phyloP scores from a whole-genome alignment of 1,140 invertebrate species.

The Drosophila arizonae region DNA sequence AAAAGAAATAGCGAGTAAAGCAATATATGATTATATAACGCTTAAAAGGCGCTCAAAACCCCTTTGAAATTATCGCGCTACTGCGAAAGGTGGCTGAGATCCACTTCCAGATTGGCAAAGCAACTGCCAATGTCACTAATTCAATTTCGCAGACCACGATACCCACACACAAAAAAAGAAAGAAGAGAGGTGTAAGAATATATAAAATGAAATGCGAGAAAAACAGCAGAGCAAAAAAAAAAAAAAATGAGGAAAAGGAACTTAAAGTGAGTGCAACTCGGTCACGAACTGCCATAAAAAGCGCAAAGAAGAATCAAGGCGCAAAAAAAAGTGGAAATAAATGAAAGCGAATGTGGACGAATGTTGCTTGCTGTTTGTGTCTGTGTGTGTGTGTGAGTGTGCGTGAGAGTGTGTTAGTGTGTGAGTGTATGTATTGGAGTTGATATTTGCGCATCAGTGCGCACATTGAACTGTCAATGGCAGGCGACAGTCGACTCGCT shows the following conservation, averaged over 20 bases:
- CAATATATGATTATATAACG: conserved; percentile 9
- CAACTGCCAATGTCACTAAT: conserved; percentile 74
- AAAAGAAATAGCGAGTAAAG: not conserved
- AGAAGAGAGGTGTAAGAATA: conserved; percentile 20
- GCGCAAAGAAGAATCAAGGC: conserved; percentile 54
- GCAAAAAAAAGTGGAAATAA: conserved; percentile 30
- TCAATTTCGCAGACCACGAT: conserved; percentile 63
- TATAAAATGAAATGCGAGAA: conserved; percentile 20
- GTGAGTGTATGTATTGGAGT: conserved; percentile 77
- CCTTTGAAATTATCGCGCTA: conserved; percentile 68
- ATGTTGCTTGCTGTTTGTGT: not conserved
- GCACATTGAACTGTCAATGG: conserved; percentile 80
- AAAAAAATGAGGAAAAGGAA: conserved; percentile 29
- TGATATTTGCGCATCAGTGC: conserved; percentile 80
- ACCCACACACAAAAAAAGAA: conserved; percentile 21
- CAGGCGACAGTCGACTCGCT: conserved; percentile 31
- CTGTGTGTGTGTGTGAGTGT: not conserved
- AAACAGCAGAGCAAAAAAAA: conserved; percentile 10
- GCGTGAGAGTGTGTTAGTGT: conserved; percentile 40
- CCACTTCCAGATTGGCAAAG: conserved; percentile 59
- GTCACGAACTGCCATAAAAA: conserved; percentile 79
- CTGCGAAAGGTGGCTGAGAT: conserved; percentile 58
- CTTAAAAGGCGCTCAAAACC: conserved; percentile 7
- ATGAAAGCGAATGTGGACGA: conserved; percentile 36
- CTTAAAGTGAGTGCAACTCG: conserved; percentile 75